Conservation (phyloP, 1,140 invertebrate genomes). For the Asobara japonica region DNA sequence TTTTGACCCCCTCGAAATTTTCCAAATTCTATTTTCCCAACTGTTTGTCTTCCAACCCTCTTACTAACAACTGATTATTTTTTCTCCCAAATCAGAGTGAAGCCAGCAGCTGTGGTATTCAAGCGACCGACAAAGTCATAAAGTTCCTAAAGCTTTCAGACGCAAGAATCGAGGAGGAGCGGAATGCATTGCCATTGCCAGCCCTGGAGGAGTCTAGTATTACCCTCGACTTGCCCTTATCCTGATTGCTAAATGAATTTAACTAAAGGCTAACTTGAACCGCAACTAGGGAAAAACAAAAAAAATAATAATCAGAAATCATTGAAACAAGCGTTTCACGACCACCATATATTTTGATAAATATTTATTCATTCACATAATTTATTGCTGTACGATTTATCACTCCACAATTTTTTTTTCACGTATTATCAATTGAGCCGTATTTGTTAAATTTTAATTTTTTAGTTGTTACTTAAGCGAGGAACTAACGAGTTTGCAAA, state of each 20-base stretch:
- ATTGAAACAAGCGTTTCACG: constrained; percentile 54
- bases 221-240: constrained; percentile 55
- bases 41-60: background rate
- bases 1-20: background rate
- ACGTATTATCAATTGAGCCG: constrained; percentile 7
- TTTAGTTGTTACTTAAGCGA: constrained; percentile 32
- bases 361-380: constrained; percentile 63
- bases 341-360: constrained; percentile 61
- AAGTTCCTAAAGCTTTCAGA: constrained; percentile 66
- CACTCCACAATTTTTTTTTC: constrained; percentile 30
- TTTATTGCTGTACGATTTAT: constrained; percentile 61
- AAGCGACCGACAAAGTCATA: constrained; percentile 65
- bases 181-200: constrained; percentile 52
- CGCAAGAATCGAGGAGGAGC: constrained; percentile 57
- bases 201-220: constrained; percentile 60
- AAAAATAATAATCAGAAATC: constrained; percentile 58
- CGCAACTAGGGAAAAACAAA: constrained; percentile 19
- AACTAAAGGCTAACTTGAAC: constrained; percentile 20
- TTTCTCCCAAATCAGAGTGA: constrained; percentile 55
- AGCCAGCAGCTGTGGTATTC: constrained; percentile 63
- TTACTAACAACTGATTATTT: background rate
- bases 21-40: too few species aligned
- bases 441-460: constrained; percentile 23
- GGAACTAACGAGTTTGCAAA: too few species aligned
- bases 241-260: constrained; percentile 58